A percentile compares a stretch with the other conserved stretches of the same genome.
These are phyloP conservation scores for Eumaeus atala DNA, from an alignment of 1,140 invertebrate genomes.

Conservation along the genomic window DNA sequence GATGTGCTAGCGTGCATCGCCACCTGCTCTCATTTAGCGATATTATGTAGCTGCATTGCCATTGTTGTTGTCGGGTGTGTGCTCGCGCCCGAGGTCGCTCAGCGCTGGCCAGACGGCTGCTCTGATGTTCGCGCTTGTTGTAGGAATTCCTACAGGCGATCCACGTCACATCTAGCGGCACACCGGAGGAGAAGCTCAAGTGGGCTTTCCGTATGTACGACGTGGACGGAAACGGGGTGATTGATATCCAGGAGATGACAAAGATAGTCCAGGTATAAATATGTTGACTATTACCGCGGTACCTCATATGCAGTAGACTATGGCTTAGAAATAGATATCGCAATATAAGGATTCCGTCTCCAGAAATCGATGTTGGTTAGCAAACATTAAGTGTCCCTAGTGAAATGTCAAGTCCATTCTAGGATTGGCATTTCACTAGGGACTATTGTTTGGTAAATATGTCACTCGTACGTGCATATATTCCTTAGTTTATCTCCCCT, in stretches of 20 bases:
- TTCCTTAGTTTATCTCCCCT: too few species aligned
- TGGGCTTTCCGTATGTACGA: slow-evolving; percentile 99
- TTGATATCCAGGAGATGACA: slow-evolving; percentile 97
- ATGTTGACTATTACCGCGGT: too few species aligned
- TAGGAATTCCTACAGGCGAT: slow-evolving; percentile 98
- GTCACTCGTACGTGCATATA: too few species aligned
- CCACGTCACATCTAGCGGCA: slow-evolving; percentile 97
- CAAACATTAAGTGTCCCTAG: too few species aligned
- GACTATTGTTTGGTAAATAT: too few species aligned
- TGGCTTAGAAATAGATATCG: too few species aligned
- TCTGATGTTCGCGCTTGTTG: slow-evolving; percentile 61
- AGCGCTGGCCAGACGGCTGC: slow-evolving; percentile 11
- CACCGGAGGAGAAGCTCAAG: slow-evolving; percentile 98
- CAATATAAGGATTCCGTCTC: too few species aligned
- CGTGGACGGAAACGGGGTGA: slow-evolving; percentile 99
- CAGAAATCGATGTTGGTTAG: too few species aligned
- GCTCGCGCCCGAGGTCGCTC: background rate
- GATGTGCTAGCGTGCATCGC: slow-evolving; percentile 22
- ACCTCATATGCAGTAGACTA: too few species aligned
- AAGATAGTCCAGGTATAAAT: slow-evolving; percentile 89
- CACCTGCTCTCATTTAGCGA: slow-evolving; percentile 22
- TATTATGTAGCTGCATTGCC: slow-evolving; percentile 1
- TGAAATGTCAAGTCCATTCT: too few species aligned
- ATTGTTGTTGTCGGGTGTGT: background rate
- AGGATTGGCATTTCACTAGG: too few species aligned